Base-by-base conservation (phyloP, 1,140 invertebrate species). In the Drosophila rufa region DNA sequence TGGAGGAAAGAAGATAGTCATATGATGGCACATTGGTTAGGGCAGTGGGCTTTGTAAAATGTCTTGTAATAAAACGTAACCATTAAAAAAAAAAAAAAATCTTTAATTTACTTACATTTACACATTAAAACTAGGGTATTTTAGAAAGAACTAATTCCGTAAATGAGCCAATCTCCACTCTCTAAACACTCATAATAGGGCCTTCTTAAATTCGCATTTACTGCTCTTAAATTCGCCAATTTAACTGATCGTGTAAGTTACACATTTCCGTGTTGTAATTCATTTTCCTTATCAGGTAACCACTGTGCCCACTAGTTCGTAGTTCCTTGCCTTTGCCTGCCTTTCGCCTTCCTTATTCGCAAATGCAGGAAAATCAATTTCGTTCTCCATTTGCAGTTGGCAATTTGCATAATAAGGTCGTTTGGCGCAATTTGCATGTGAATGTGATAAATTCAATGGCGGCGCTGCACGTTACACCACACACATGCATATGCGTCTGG, bases 381-480 rank as follows among this genome's bases (percentile, higher is more conserved):
- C 79, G 89, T 92, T 92, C 91, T 82, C 87, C 91, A 92, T 92
- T 92, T 92, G 91, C 91, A 91, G 91, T 91, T 92, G 84, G 91
- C 91, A 92, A 92, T 92, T 92, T 92, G 91, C 91, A 92, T 92
- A 92, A 92, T 92, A 92, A 92, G 91, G 91, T 91, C 91, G 91
- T 92, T 92, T 92, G 82, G 91, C 87, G 74, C 91, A 92, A 92
- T 92, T 92, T 92, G 91, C 91, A 92, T 92, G 91, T 91, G 91
- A 91, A 92, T 92, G 91, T 91, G 83, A 92, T 92, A 92, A 92
- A 92, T 92, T 92, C 84, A 91, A 91, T 69, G 79, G 73, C 73
- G 84, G 70, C 70, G 70, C 68, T 79, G 65, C 69, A 78, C 74
- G 59, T 77, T 67, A 76, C 66, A 42, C 53, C 75, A 57, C 59